Evolutionary conservation across 2,888 invertebrate genomes (phyloP).

Genomic region (Polydrusus tereticollis): DNA sequence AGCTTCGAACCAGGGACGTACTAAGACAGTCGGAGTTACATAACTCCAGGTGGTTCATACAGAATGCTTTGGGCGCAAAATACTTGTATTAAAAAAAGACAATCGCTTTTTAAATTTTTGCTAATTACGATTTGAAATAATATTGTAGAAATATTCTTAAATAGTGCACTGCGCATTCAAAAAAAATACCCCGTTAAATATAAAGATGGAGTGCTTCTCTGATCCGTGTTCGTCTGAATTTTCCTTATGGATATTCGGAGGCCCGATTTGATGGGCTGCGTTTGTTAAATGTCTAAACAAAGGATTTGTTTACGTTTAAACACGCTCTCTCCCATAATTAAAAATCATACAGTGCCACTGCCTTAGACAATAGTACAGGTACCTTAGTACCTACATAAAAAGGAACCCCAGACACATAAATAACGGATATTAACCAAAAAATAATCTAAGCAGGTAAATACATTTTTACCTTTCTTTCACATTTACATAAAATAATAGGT

Average conservation of each 20-base stretch:
- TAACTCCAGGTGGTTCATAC: too few relatives aligned
- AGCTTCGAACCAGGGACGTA: slow-evolving; percentile 41
- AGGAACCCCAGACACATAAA: slow-evolving; percentile 11
- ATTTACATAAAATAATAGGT: slow-evolving; percentile 15
- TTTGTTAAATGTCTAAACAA: slow-evolving; percentile 49
- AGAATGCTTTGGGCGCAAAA: too few relatives aligned
- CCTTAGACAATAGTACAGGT: slow-evolving; percentile 20
- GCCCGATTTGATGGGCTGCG: slow-evolving; percentile 39
- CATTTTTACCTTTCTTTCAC: not conserved
- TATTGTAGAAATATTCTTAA: too few relatives aligned
- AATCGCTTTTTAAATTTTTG: too few relatives aligned
- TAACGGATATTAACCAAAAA: slow-evolving; percentile 6
- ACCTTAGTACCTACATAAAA: slow-evolving; percentile 1
- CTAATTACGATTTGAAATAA: too few relatives aligned
- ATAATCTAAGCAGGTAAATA: slow-evolving; percentile 4
- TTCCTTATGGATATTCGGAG: slow-evolving; percentile 43
- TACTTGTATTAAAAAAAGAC: too few relatives aligned
- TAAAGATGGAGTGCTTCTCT: slow-evolving; percentile 16
- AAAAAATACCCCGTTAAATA: too few relatives aligned
- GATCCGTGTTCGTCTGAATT: not conserved
- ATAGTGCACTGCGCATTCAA: too few relatives aligned
- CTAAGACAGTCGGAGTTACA: not conserved
- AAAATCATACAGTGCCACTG: slow-evolving; percentile 39
- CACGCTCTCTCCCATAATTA: slow-evolving; percentile 46
- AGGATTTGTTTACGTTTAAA: slow-evolving; percentile 45